Base-by-base conservation (phyloP, 2,113 vertebrate species). In the Paratilapia polleni region DNA sequence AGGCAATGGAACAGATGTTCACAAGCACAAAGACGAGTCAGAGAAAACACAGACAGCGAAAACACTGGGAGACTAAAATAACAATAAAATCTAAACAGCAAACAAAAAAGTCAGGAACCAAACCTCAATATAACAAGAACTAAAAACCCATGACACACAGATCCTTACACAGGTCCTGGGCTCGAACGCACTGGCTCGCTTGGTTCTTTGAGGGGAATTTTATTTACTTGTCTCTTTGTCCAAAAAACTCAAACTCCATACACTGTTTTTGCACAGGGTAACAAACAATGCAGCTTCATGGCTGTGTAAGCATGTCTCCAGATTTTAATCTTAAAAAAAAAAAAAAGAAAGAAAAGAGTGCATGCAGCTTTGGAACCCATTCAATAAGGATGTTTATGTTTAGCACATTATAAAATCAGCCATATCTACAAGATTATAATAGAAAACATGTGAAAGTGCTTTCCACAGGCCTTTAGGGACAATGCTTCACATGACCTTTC, bases 401-500 rank as follows among this genome's bases (percentile, higher is more conserved):
- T 83, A 79, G 73, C 52, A 76, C 82, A 81, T 83, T 80, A 58
- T 59, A 79, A 76, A 83, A 78, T 82, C 58, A 54, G 68, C 20
- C 43, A 80, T 47, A 73, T 68, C 43, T 59, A 70, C 62, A 73
- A 56, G 49, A 66, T 59, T 60, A 19, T 89, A 89, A 90, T 79
- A 41, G 64, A 63, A 92, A 90, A 31, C 90, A 89, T 89, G 82
- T 92, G 92, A 83, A 57, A 2, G 36, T 77, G 31, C 43, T 81
- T 61, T 76, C 74, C 73, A 63, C 52, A 68, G 66, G 80, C 7
- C 89, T 77, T 19, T 11, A 12, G 89, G 82, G 87, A 90, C 77
- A 54, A 26, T 60, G 79, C 84, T 87, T 92, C 87, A 89, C 84
- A 85, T 77, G 86, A 85, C 85, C 88, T 88, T 82, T 78, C 70